Evolutionary conservation across 2,113 vertebrate genomes (phyloP).

Genomic region (Holacanthus passer): DNA sequence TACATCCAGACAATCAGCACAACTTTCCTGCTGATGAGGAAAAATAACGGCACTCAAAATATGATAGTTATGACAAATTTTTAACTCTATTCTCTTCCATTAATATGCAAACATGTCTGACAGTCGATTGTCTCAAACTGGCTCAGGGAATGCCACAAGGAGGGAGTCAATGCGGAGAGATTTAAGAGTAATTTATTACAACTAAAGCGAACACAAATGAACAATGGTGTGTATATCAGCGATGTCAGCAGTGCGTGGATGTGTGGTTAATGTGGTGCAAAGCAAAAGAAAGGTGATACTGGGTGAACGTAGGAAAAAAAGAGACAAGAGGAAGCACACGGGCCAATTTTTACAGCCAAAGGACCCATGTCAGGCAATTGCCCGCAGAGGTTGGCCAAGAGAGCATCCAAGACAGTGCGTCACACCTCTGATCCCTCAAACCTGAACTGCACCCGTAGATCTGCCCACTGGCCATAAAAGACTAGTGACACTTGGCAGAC

Average conservation of each 20-base stretch:
- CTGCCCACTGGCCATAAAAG: background rate
- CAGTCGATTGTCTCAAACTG: background rate
- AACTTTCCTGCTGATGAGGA: background rate
- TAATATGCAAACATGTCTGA: conserved; percentile 3
- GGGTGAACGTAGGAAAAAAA: too few relatives aligned
- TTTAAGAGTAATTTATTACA: background rate
- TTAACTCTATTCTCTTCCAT: background rate
- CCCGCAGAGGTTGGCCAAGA: background rate
- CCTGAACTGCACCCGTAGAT: background rate
- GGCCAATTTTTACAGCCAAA: background rate
- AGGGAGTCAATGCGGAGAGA: background rate
- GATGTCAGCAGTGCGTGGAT: background rate
- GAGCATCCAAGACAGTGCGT: background rate
- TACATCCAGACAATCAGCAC: conserved; percentile 13
- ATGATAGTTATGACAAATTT: too few relatives aligned
- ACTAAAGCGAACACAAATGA: background rate
- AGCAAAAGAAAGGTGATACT: background rate
- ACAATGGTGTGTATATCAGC: background rate
- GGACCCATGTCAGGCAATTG: background rate
- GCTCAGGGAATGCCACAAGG: background rate
- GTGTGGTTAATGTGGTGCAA: background rate
- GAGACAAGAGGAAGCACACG: background rate
- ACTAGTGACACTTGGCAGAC: background rate
- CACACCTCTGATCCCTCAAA: background rate
- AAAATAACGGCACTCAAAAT: conserved; percentile 4